Base-by-base conservation (phyloP, 2,113 vertebrate genomes). In the Gadus chalcogrammus region DNA sequence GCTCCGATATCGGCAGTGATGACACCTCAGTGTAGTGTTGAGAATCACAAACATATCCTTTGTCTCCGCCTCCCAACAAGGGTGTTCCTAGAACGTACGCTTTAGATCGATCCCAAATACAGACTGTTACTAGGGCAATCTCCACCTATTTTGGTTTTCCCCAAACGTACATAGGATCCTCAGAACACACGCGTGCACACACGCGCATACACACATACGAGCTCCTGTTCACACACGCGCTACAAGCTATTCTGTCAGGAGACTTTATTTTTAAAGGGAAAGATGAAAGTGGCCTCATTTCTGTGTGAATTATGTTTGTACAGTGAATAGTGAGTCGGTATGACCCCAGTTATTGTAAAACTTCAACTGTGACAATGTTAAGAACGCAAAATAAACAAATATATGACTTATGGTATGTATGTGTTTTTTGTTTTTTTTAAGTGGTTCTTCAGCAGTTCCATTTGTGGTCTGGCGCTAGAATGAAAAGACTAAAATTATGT, bases 291-390 rank as follows among this genome's bases (percentile, higher is more conserved):
- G 92, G 88, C 93, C 92, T 94, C 92, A 94, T 93, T 94, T 94
- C 91, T 91, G 92, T 93, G 90, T 94, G 92, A 93, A 92, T 95
- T 95, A 90, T 95, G 92, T 94, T 92, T 96, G 94, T 95, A 93
- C 89, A 91, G 89, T 91, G 87, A 89, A 83, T 91, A 94, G 93
- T 94, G 93, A 90, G 92, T 95, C 90, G 85, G 91, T 92, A 87
- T 89, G 90, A 93, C 91, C 91, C 92, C 94, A 90, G 89, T 94
- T 87, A 90, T 93, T 97, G 94, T 97, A 94, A 94, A 95, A 94
- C 90, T 94, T 92, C 93, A 94, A 94, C 94, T 97, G 95, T 97
- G 95, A 94, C 93, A 90, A 91, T 93, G 94, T 95, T 94, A 91
- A 94, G 89, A 96, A 95, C 88, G 91, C 92, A 93, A 91, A 97